Evolutionary conservation across 2,888 invertebrate species (phyloP).

Genomic region (Augiades crinisus): DNA sequence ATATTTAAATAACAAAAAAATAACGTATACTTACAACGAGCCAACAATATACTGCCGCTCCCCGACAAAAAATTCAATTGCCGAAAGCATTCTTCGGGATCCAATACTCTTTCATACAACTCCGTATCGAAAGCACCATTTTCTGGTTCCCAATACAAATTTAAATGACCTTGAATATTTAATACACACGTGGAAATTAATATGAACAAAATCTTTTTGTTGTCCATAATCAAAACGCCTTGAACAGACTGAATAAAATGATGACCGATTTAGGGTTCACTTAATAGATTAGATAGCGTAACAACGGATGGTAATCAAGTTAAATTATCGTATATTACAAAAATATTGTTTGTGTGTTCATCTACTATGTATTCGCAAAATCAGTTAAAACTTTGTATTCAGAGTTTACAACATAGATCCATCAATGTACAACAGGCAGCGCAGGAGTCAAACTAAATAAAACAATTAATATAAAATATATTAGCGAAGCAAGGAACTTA

Average conservation of each 20-base stretch:
- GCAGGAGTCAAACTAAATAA: too few species aligned
- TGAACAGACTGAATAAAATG: background rate
- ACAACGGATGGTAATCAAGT: too few species aligned
- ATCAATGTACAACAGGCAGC: too few species aligned
- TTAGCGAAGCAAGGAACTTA: too few species aligned
- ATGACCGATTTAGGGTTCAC: background rate
- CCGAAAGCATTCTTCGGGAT: background rate
- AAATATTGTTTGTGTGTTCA: too few species aligned
- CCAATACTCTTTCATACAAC: background rate
- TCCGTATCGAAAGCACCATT: background rate
- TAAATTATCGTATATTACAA: too few species aligned
- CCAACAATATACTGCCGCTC: background rate
- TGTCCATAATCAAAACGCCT: background rate
- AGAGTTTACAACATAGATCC: too few species aligned
- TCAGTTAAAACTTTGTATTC: too few species aligned
- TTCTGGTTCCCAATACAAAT: background rate
- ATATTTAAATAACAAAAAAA: background rate
- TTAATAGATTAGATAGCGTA: background rate
- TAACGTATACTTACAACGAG: conserved; percentile 1
- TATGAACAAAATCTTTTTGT: background rate
- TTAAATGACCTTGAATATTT: conserved; percentile 7
- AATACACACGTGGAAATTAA: background rate
- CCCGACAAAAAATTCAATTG: background rate
- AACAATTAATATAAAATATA: too few species aligned
- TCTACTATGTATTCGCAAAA: too few species aligned